Evolutionary conservation across 2,888 invertebrate species (phyloP), one percentile per base, ranked within the genome.

Genomic region (Nomada ruficornis): DNA sequence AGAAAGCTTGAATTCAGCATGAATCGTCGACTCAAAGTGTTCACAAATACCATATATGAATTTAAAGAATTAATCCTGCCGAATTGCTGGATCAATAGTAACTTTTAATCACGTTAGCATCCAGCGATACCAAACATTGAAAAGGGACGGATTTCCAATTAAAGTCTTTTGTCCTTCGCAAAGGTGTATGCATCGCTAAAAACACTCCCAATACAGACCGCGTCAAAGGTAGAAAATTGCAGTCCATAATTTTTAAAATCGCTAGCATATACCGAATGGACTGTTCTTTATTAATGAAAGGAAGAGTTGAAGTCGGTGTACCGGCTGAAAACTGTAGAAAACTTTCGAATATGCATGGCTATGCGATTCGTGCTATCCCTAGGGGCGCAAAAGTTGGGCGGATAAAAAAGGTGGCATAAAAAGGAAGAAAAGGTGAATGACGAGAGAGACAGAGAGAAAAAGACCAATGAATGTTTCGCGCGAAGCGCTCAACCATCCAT

Each of bases 331-430:
- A 54, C 60, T 60, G 73, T 71, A 68, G 75, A 57, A 82, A 87
- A 86, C 82, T 88, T 86, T 71, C 87, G 87, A 83, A 84, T 89
- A 84, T 88, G 88, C 88, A 88, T 85, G 80, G 82, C 80, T 76
- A 80, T 88, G 85, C 85, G 85, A 85, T 87, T 88, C 83, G 73
- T 75, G 77, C 79, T 69, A 69, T 85, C 88, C 84, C 87, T 57
- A 65, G 85, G 72, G 88, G 82, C 76, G 81, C 72, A 81, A 85
- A 87, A 88, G 87, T 88, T 87, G 81, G 80, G 67, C 69, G 77
- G 80, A 73, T 83, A 84, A 87, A 87, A 86, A 85, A 67, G 68
- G 73, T 50, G 23, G 65, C 70, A 63, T 74, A 81, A 86, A 86
- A 84, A 69, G 74, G 65, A 79, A 55, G 52, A 74, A 81, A 87